These are phyloP conservation scores for Lycia hirtaria DNA, from an alignment of 2,888 invertebrate genomes.

Conservation along the genomic window DNA sequence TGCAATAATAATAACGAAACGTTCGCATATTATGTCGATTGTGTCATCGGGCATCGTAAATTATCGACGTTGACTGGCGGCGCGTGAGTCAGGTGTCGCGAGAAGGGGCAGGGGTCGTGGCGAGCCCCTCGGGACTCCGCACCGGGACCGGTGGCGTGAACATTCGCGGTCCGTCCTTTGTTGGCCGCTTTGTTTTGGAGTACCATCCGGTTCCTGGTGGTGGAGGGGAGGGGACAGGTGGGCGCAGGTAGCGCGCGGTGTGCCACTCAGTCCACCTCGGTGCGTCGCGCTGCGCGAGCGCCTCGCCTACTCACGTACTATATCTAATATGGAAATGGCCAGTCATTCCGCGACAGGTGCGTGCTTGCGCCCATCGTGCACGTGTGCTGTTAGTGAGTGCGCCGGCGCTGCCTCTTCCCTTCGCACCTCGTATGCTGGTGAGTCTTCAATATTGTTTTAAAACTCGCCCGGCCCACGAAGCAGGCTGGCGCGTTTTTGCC, in stretches of 20 bases:
- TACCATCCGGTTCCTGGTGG: conserved; percentile 84
- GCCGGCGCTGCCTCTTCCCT: conserved; percentile 67
- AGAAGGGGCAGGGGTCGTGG: conserved; percentile 60
- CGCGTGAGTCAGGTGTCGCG: conserved; percentile 75
- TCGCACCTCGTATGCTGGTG: conserved; percentile 59
- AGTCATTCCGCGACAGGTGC: conserved; percentile 84
- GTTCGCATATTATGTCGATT: conserved; percentile 41
- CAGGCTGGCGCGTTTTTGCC: conserved; percentile 62
- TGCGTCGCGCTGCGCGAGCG: conserved; percentile 80
- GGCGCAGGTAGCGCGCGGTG: conserved; percentile 80
- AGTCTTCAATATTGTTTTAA: conserved; percentile 60
- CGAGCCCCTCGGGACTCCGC: conserved; percentile 56
- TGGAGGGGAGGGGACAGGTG: conserved; percentile 81
- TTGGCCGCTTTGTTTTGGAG: conserved; percentile 85
- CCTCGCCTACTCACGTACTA: conserved; percentile 65
- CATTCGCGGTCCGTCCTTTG: conserved; percentile 85
- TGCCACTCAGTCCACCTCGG: conserved; percentile 76
- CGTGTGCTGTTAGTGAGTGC: conserved; percentile 84
- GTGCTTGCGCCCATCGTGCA: conserved; percentile 80
- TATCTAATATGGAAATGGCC: conserved; percentile 77
- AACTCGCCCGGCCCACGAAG: conserved; percentile 53
- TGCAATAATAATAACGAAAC: conserved; percentile 51
- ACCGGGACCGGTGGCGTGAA: conserved; percentile 74
- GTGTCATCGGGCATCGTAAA: conserved; percentile 48
- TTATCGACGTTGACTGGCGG: conserved; percentile 49